These are phyloP conservation scores for Melanostigma gelatinosum DNA, from an alignment of 2,113 vertebrate genomes.

Conservation along the genomic window DNA sequence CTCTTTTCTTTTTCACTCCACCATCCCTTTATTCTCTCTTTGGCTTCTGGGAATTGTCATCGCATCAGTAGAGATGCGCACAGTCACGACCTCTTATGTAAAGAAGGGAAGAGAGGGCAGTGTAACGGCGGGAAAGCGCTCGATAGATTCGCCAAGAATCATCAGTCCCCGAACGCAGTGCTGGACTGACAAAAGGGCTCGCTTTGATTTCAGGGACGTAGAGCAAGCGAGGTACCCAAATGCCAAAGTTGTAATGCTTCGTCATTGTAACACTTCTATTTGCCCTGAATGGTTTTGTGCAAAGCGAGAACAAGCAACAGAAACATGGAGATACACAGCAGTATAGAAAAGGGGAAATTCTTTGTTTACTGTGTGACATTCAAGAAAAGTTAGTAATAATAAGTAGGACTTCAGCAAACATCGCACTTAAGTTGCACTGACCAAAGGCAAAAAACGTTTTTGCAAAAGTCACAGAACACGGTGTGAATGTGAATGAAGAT, in stretches of 20 bases:
- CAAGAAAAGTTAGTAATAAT: not conserved
- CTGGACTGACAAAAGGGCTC: not conserved
- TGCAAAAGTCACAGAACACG: not conserved
- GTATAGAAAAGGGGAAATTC: not conserved
- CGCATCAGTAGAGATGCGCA: constrained; percentile 18
- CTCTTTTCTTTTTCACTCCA: constrained; percentile 19
- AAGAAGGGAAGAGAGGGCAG: constrained; percentile 7
- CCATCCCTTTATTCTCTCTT: constrained; percentile 14
- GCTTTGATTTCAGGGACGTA: constrained; percentile 1
- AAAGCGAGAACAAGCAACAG: not conserved
- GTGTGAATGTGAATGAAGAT: not conserved
- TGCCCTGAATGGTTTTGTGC: not conserved
- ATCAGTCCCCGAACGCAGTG: not conserved
- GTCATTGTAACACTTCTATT: not conserved
- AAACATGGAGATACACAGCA: not conserved
- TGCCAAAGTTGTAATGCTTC: not conserved
- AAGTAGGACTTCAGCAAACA: not conserved
- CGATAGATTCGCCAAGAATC: not conserved
- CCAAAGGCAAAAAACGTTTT: not conserved
- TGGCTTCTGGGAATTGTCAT: constrained; percentile 37
- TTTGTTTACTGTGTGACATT: constrained; percentile 15
- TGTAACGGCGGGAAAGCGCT: not conserved
- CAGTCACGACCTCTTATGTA: constrained; percentile 30
- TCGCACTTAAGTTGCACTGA: not conserved
- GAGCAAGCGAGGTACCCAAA: not conserved